phyloP scores from a whole-genome alignment of 2,888 invertebrate genomes.

The Hymenopus coronatus region DNA sequence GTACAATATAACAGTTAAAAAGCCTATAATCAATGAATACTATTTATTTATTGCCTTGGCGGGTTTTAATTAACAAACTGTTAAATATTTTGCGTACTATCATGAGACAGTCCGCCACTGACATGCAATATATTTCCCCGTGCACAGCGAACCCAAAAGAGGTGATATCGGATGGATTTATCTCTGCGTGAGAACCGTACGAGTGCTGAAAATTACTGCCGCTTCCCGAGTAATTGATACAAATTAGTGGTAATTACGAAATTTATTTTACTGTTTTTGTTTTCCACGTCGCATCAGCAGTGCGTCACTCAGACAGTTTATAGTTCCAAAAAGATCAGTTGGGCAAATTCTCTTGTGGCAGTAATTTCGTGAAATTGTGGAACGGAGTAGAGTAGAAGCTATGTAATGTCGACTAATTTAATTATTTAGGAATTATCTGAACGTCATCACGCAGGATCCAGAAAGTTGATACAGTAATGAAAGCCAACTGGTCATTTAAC shows the following conservation, averaged over 20 bases:
- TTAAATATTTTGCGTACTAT: not conserved
- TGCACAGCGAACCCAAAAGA: not conserved
- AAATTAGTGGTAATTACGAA: not conserved
- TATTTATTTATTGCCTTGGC: too few species aligned
- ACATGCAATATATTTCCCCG: not conserved
- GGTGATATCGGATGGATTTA: not conserved
- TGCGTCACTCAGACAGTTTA: not conserved
- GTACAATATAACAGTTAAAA: too few species aligned
- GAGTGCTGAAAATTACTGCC: not conserved
- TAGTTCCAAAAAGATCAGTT: not conserved
- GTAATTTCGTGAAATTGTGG: not conserved
- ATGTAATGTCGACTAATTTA: not conserved
- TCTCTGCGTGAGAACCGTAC: not conserved
- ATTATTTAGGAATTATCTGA: too few species aligned
- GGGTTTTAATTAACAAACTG: too few species aligned
- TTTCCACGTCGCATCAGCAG: not conserved
- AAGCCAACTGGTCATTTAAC: too few species aligned
- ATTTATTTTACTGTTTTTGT: not conserved
- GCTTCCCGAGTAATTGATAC: not conserved
- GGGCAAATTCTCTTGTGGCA: not conserved
- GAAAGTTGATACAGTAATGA: too few species aligned
- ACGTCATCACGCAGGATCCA: too few species aligned
- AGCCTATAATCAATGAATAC: too few species aligned
- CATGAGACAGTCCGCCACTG: not conserved
- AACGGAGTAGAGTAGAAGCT: not conserved